Evolutionary conservation across 2,888 invertebrate species (phyloP).

Genomic region (Physocephala rufipes): DNA sequence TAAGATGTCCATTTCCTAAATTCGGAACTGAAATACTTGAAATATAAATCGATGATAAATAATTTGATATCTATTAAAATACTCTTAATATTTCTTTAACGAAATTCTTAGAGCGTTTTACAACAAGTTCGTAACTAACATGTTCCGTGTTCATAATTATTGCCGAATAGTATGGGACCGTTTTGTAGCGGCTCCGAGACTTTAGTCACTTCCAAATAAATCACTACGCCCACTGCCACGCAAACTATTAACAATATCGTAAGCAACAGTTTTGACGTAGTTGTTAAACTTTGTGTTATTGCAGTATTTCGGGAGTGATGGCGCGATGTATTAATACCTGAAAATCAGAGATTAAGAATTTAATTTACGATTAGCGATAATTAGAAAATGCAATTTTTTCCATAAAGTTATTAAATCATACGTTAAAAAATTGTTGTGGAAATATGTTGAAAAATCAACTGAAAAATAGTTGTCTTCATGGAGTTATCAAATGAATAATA

Average conservation of each 20-base stretch:
- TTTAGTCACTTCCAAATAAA: conserved; percentile 57
- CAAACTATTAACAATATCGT: conserved; percentile 54
- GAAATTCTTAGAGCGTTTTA: neutral
- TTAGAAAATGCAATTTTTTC: no score
- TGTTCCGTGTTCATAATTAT: conserved; percentile 61
- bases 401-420: no score
- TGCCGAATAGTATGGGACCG: conserved; percentile 59
- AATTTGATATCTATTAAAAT: neutral
- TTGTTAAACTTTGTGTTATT: conserved; percentile 50
- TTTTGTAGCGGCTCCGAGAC: conserved; percentile 37
- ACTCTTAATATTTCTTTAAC: neutral
- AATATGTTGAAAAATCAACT: no score
- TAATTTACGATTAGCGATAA: no score
- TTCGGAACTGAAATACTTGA: conserved; percentile 62
- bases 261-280: conserved; percentile 55
- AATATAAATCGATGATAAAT: conserved; percentile 42
- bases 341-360: conserved; percentile 22
- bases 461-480: no score
- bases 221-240: conserved; percentile 53
- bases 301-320: conserved; percentile 43
- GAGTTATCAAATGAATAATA: no score
- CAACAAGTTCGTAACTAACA: conserved; percentile 55
- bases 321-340: conserved; percentile 53
- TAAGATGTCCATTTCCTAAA: conserved; percentile 65
- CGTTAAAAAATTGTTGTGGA: no score